These are phyloP conservation scores for Phylloscopus trochiloides DNA, from an alignment of 2,113 vertebrate genomes.

Conservation along the genomic window DNA sequence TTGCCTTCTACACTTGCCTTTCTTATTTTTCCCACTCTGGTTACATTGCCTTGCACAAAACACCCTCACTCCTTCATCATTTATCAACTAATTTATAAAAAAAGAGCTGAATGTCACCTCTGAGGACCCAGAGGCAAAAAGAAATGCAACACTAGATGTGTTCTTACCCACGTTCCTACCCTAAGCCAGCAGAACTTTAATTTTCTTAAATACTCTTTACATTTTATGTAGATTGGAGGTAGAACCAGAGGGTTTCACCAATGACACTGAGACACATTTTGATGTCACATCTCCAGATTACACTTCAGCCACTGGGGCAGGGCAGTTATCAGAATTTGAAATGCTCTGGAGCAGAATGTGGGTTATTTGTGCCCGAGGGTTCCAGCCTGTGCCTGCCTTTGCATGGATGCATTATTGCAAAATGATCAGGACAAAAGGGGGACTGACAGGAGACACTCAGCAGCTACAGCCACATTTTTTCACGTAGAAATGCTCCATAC, in stretches of 20 bases:
- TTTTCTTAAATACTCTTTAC: not conserved
- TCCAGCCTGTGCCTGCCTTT: not conserved
- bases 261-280: not conserved
- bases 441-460: not conserved
- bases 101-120: not conserved
- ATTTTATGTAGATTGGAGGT: not conserved
- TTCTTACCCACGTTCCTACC: not conserved
- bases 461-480: slow-evolving; percentile 52
- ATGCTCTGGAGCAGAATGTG: not conserved
- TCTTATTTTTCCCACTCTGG: not conserved
- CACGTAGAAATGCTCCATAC: not conserved
- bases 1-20: not conserved
- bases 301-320: not conserved
- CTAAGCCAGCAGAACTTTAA: not conserved
- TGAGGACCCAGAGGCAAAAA: not conserved
- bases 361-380: not conserved
- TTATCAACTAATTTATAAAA: not conserved
- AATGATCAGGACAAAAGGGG: not conserved
- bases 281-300: not conserved
- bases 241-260: not conserved
- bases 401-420: not conserved
- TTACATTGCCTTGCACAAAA: not conserved
- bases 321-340: not conserved
- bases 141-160: not conserved
- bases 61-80: not conserved